Percentiles rank a stretch among this genome's conserved stretches.
Conservation (phyloP, 2,888 invertebrate species). For the Rosalia funebris region DNA sequence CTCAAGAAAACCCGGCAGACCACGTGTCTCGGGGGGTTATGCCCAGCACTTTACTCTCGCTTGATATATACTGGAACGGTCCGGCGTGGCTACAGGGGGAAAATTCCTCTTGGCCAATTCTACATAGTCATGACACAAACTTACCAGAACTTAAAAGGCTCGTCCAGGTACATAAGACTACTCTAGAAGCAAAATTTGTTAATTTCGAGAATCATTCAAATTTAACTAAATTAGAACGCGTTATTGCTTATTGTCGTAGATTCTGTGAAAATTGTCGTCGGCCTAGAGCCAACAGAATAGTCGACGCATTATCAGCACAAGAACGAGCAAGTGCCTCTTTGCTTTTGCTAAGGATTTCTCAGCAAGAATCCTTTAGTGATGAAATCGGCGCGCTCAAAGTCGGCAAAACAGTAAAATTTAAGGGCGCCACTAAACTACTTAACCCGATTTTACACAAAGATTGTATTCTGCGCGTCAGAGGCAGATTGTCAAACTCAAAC, state of each 20-base stretch:
- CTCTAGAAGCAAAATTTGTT: neutral
- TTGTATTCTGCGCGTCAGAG: conserved; percentile 24
- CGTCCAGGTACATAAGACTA: neutral
- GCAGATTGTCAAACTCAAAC: conserved; percentile 22
- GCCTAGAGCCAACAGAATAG: too few relatives aligned
- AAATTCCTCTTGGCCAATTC: too few relatives aligned
- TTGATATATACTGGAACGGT: too few relatives aligned
- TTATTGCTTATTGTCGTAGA: too few relatives aligned
- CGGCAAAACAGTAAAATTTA: neutral
- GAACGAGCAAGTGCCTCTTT: neutral
- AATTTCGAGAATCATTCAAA: too few relatives aligned
- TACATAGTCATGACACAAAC: too few relatives aligned
- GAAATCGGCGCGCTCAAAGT: conserved; percentile 2
- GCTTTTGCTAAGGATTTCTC: neutral
- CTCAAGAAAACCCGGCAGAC: too few relatives aligned
- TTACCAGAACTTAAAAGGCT: neutral
- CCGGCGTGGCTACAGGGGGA: too few relatives aligned
- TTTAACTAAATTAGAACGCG: too few relatives aligned
- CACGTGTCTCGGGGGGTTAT: conserved; percentile 27
- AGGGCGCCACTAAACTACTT: neutral
- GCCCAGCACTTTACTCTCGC: conserved; percentile 16
- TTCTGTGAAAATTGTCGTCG: too few relatives aligned
- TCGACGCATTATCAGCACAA: too few relatives aligned
- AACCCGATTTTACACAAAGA: conserved; percentile 22
- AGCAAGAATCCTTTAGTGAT: conserved; percentile 3